Percentiles rank a stretch among this genome's conserved stretches.
Conservation (phyloP, 1,140 invertebrate species). For the Varroa destructor region DNA sequence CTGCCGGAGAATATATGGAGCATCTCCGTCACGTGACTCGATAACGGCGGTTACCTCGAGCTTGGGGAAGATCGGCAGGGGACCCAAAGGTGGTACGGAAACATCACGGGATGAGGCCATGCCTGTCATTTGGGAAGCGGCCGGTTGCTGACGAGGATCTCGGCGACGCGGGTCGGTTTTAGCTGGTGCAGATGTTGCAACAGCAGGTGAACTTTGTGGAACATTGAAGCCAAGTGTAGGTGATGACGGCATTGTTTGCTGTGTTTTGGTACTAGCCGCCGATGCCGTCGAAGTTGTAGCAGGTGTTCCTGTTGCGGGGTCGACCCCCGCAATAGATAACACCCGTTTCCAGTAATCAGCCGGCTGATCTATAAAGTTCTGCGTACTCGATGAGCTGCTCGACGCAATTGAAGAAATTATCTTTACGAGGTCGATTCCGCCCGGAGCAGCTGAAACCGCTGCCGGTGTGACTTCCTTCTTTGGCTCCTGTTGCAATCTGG, state of each 20-base stretch:
- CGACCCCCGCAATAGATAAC: constrained; percentile 25
- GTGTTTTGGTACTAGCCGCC: background rate
- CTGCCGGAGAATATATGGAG: background rate
- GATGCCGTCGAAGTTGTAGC: background rate
- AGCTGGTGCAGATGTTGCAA: background rate
- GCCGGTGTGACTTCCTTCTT: background rate
- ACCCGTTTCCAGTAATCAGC: constrained; percentile 23
- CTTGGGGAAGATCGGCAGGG: constrained; percentile 10
- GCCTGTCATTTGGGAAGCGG: background rate
- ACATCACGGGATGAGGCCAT: no score
- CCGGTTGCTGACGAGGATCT: constrained; percentile 12
- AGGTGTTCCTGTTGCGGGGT: constrained; percentile 27
- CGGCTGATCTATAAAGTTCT: constrained; percentile 9
- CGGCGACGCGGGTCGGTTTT: constrained; percentile 13
- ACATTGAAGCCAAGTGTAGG: no score
- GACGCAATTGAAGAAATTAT: constrained; percentile 16
- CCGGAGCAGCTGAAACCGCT: background rate
- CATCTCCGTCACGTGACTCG: constrained; percentile 12
- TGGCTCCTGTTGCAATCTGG: constrained; percentile 2
- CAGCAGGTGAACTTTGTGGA: no score
- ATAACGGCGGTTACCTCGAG: constrained; percentile 5
- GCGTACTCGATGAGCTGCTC: background rate
- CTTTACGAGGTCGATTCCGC: constrained; percentile 23
- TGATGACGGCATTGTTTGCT: background rate
- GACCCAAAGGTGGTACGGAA: background rate